Base-by-base conservation (phyloP, 2,888 invertebrate species). In the Orthosia gothica region DNA sequence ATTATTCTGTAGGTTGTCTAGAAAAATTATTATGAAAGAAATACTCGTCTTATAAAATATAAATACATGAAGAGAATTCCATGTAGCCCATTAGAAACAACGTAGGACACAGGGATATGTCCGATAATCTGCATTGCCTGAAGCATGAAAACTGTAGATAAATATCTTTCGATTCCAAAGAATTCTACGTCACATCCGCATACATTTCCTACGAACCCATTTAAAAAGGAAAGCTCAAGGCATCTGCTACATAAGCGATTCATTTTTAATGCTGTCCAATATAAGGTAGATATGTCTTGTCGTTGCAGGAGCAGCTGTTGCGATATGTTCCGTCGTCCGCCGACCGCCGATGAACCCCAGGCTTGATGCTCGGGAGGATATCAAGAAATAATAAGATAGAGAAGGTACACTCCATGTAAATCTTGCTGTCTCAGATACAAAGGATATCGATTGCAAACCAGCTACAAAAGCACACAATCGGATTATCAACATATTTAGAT, bases 181-280 rank as follows among this genome's bases (percentile, higher is more conserved):
- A 40, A 40, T 40, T 9, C 40, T 1, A 40, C 9, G 40, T 9
- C 18, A 45, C n/a, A 59, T 40, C 40, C 40, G n/a, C 32, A 52
- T 0, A 55, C 55, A 58, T 49, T 26, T 26, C 50, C 20, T 18
- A 16, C 32, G 3, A 20, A 40, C 18, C 69, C 26, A 50, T 50
- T 54, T 47, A 18, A 13, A 63, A 40, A 74, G 18, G n/a, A 55
- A 75, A 69, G 15, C 49, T 23, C 57, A 73, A 26, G 20, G 52
- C 80, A 81, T 70, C 68, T 73, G 82, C 32, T 66, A 65, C 75
- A 72, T 72, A 76, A 79, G 73, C 74, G 65, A 78, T 76, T 61
- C 55, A 57, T 69, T 78, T 80, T 87, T 82, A 85, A 87, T 82
- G 76, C 57, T 73, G 68, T 77, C 80, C 65, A 83, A 83, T 84